A percentile compares a stretch with the other conserved stretches of the same genome.
phyloP scores from a whole-genome alignment of 2,888 invertebrate genomes.

The Euproctis similis region DNA sequence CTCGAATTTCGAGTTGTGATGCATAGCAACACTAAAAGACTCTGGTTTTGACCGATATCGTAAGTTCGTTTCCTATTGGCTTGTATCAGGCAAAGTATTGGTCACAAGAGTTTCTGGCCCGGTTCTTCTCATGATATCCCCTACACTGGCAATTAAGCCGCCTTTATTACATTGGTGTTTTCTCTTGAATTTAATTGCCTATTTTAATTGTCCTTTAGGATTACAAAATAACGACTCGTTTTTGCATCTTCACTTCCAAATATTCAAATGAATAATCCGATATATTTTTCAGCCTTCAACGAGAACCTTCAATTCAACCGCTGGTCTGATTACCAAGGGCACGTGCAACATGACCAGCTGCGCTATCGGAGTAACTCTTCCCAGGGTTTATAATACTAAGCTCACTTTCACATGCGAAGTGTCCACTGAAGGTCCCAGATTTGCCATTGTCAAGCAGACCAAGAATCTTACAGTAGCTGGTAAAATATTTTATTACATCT shows the following conservation, averaged over 20 bases:
- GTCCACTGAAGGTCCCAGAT: conserved; percentile 61
- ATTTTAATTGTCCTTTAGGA: too few relatives aligned
- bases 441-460: conserved; percentile 63
- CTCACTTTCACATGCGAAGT: conserved; percentile 64
- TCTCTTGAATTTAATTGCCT: too few relatives aligned
- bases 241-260: background rate
- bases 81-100: too few relatives aligned
- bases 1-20: too few relatives aligned
- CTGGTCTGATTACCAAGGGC: conserved; percentile 41
- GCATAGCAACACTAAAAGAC: too few relatives aligned
- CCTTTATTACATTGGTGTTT: too few relatives aligned
- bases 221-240: too few relatives aligned
- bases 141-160: too few relatives aligned
- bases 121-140: too few relatives aligned
- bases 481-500: conserved; percentile 20
- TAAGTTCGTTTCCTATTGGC: too few relatives aligned
- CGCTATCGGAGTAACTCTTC: conserved; percentile 49
- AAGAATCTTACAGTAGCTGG: conserved; percentile 64
- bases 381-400: conserved; percentile 47
- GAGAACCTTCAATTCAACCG: conserved; percentile 56
- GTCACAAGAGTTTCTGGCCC: too few relatives aligned
- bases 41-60: too few relatives aligned
- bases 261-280: background rate
- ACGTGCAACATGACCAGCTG: conserved; percentile 53
- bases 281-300: conserved; percentile 44